Evolutionary conservation across 1,140 invertebrate species (phyloP).

Genomic region (Apolygus lucorum): DNA sequence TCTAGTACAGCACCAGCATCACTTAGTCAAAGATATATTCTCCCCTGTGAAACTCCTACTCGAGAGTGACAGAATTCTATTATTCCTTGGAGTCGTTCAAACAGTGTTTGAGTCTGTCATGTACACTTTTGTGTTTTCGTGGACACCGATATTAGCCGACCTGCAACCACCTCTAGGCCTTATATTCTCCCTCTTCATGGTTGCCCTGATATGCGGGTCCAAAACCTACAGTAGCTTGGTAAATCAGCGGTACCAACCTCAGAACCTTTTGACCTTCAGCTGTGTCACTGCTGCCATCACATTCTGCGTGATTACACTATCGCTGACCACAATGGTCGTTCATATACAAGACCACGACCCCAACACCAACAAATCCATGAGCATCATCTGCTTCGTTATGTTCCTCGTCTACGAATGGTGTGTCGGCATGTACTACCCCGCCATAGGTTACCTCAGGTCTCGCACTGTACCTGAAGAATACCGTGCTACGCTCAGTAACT

Average conservation of each 20-base stretch:
- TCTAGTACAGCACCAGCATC: conserved; percentile 24
- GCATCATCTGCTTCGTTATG: conserved; percentile 45
- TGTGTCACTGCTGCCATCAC: conserved; percentile 35
- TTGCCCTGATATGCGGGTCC: conserved; percentile 61
- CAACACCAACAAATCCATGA: conserved; percentile 24
- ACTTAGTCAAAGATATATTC: conserved; percentile 25
- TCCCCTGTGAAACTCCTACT: conserved; percentile 31
- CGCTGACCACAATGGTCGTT: conserved; percentile 27
- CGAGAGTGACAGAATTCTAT: conserved; percentile 41
- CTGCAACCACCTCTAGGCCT: conserved; percentile 44
- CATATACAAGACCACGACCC: conserved; percentile 22
- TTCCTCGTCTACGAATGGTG: conserved; percentile 57
- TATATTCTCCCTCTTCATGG: conserved; percentile 55
- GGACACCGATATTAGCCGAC: conserved; percentile 55
- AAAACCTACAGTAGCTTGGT: conserved; percentile 50
- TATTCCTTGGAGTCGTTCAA: conserved; percentile 54
- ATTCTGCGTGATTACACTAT: conserved; percentile 32
- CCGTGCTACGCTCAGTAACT: conserved; percentile 52
- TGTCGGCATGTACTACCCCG: conserved; percentile 50
- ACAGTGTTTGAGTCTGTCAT: conserved; percentile 61
- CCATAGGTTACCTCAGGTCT: conserved; percentile 53
- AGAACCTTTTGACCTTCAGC: conserved; percentile 38
- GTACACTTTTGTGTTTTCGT: conserved; percentile 65
- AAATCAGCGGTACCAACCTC: conserved; percentile 33
- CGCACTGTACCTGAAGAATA: conserved; percentile 53